Conservation (phyloP, 2,113 vertebrate genomes). For the Otis tarda region DNA sequence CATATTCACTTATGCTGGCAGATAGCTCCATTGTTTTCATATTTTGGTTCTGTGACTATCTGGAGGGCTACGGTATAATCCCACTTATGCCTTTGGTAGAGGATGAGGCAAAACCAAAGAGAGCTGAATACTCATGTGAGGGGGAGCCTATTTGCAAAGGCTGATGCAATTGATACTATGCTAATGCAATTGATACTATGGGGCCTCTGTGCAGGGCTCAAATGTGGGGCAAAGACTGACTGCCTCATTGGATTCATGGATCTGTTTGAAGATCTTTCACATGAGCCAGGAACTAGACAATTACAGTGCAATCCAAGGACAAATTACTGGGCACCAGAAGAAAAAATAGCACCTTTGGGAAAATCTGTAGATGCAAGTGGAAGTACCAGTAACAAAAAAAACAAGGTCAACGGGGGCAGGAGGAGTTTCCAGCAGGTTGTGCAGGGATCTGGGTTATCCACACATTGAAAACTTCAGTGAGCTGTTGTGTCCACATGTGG, state of each 20-base stretch:
- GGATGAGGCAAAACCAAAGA: background rate
- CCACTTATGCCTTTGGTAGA: background rate
- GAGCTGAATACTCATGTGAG: background rate
- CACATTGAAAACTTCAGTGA: rapidly evolving
- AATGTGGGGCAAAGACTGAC: background rate
- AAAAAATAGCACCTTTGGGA: background rate
- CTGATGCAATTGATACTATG: background rate
- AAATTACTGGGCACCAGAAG: background rate
- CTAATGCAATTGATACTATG: no score
- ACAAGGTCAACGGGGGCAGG: background rate
- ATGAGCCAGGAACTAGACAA: background rate
- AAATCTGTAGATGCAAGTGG: background rate
- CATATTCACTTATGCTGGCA: background rate
- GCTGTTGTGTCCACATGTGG: background rate
- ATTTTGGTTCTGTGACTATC: background rate
- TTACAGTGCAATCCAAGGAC: background rate
- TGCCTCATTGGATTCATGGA: background rate
- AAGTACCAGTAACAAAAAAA: background rate
- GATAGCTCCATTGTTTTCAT: background rate
- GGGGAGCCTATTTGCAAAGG: background rate
- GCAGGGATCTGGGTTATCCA: background rate
- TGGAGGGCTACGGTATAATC: background rate
- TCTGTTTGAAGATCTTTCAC: background rate
- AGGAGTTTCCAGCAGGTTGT: background rate
- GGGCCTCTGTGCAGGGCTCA: background rate